phyloP scores from a whole-genome alignment of 2,888 invertebrate species.

The Macrosiphum euphorbiae region DNA sequence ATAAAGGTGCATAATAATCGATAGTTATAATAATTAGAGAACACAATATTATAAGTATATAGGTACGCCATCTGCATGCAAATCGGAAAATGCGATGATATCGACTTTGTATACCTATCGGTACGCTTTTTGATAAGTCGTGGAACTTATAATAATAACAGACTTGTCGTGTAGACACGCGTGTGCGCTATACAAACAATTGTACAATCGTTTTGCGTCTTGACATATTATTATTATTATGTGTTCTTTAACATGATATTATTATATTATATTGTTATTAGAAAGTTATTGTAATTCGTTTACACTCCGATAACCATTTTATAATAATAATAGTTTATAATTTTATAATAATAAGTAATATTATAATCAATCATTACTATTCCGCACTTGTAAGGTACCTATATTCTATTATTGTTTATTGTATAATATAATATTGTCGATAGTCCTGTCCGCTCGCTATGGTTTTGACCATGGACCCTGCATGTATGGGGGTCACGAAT shows the following conservation, averaged over 20 bases:
- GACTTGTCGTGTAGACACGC: background rate
- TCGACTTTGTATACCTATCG: background rate
- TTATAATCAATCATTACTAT: background rate
- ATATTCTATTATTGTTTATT: background rate
- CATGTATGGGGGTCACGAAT: background rate
- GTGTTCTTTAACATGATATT: background rate
- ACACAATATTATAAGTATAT: background rate
- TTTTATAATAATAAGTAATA: background rate
- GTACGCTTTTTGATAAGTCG: background rate
- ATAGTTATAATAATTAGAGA: background rate
- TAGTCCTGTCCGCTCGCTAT: background rate
- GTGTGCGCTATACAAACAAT: background rate
- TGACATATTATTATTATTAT: background rate
- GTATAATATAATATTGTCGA: background rate
- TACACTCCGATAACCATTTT: background rate
- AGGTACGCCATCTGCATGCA: background rate
- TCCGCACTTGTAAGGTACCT: background rate
- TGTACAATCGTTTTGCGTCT: background rate
- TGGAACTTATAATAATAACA: background rate
- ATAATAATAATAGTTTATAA: too few species aligned
- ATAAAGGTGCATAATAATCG: background rate
- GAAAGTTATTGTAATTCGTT: background rate
- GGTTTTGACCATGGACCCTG: background rate
- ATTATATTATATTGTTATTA: background rate
- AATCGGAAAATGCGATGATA: background rate